Percentiles rank a stretch among this genome's conserved stretches.
phyloP scores from a whole-genome alignment of 2,888 invertebrate genomes.

The Diploptera punctata region DNA sequence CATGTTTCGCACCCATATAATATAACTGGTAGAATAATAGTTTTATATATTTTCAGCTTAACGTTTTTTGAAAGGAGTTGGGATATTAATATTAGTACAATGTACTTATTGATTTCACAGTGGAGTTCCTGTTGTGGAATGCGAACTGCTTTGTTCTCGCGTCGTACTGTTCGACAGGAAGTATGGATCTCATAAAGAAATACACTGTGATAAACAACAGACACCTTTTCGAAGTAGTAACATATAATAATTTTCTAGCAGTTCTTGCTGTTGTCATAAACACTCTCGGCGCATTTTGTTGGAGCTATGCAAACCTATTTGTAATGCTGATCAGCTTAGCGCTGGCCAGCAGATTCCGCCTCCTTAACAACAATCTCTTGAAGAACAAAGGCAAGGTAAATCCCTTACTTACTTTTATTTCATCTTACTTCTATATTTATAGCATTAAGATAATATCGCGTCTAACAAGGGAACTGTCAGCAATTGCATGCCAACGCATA shows the following conservation, averaged over 20 bases:
- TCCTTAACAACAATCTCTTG: conserved; percentile 55
- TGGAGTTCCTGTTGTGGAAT: conserved; percentile 34
- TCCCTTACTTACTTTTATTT: background rate
- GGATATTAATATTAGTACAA: too few species aligned
- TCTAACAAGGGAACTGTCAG: too few species aligned
- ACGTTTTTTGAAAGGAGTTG: too few species aligned
- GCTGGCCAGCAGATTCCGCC: conserved; percentile 67
- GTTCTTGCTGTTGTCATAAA: conserved; percentile 1
- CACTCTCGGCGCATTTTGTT: conserved; percentile 47
- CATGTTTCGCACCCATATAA: too few species aligned
- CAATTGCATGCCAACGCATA: too few species aligned
- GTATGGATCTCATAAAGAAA: conserved; percentile 20
- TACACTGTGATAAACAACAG: conserved; percentile 47
- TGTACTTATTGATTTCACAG: conserved; percentile 3
- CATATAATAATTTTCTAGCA: conserved; percentile 57
- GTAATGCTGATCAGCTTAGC: conserved; percentile 48
- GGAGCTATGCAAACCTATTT: conserved; percentile 50
- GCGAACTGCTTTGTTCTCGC: conserved; percentile 22
- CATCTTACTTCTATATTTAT: background rate
- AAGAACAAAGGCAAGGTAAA: conserved; percentile 21
- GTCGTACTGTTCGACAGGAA: conserved; percentile 23
- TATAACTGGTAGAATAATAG: too few species aligned
- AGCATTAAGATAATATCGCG: background rate
- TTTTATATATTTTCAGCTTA: too few species aligned
- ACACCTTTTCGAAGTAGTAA: conserved; percentile 60